These are phyloP conservation scores for Drosophila nebulosa DNA, from an alignment of 1,140 invertebrate species.

Conservation along the genomic window DNA sequence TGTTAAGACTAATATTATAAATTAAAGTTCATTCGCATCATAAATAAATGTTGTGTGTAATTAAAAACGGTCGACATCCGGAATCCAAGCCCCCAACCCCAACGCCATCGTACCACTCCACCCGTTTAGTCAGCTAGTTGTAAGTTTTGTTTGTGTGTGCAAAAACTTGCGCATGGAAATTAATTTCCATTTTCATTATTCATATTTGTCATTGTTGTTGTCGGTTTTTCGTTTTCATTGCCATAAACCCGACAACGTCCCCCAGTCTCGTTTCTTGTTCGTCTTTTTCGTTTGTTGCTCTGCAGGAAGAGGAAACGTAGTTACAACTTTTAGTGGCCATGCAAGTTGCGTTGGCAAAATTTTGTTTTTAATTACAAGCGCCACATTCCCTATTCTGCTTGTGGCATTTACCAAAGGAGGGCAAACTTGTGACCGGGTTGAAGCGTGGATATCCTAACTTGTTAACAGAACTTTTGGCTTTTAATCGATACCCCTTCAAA, in stretches of 20 bases:
- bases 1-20: slow-evolving; percentile 21
- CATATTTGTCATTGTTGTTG: slow-evolving; percentile 47
- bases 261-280: background rate
- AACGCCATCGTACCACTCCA: background rate
- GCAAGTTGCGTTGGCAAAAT: slow-evolving; percentile 48
- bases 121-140: slow-evolving; percentile 32
- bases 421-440: background rate
- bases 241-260: slow-evolving; percentile 11
- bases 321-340: slow-evolving; percentile 43
- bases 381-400: slow-evolving; percentile 24
- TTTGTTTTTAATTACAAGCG: slow-evolving; percentile 63
- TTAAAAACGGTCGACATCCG: slow-evolving; percentile 50
- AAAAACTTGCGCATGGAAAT: slow-evolving; percentile 62
- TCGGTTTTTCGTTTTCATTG: slow-evolving; percentile 6
- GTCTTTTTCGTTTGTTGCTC: background rate
- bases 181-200: slow-evolving; percentile 71
- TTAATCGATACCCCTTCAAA: background rate
- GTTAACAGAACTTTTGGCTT: background rate
- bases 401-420: slow-evolving; percentile 52
- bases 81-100: slow-evolving; percentile 20
- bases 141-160: slow-evolving; percentile 33
- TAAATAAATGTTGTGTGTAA: slow-evolving; percentile 60
- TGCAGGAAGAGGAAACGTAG: slow-evolving; percentile 1
- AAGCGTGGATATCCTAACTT: background rate
- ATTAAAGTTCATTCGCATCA: slow-evolving; percentile 50